These are phyloP conservation scores for Silurus lanzhouensis DNA, from an alignment of 2,797 vertebrate genomes.

Conservation along the genomic window DNA sequence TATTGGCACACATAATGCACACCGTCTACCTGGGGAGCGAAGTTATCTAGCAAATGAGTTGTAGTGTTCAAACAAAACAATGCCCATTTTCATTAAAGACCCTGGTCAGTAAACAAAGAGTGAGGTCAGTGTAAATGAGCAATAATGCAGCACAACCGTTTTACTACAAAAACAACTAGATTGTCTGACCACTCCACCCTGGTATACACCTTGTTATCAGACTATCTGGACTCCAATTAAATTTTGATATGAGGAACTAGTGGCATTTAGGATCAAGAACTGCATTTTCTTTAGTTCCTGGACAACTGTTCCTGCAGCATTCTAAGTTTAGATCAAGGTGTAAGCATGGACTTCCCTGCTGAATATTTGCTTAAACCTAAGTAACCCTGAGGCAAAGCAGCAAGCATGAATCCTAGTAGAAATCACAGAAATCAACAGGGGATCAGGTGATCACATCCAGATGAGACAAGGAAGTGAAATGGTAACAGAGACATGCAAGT, in stretches of 20 bases:
- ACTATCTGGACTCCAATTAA: not conserved
- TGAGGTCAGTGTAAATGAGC: constrained; percentile 4
- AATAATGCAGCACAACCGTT: not conserved
- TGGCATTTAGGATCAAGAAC: not conserved
- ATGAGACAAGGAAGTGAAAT: not conserved
- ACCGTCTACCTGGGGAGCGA: constrained; percentile 39
- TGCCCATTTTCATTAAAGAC: constrained; percentile 43
- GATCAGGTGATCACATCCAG: not conserved
- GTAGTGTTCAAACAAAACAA: constrained; percentile 52
- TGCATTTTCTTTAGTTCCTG: not conserved
- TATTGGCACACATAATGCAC: constrained; percentile 42
- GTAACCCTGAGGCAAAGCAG: not conserved
- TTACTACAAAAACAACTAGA: not conserved
- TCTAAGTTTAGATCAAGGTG: not conserved
- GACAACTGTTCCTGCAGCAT: not conserved
- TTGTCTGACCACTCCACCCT: not conserved
- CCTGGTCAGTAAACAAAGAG: constrained; percentile 40
- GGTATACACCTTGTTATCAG: not conserved
- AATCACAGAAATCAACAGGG: not conserved
- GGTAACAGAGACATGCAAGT: not conserved
- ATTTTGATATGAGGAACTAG: not conserved
- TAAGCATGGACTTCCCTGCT: not conserved
- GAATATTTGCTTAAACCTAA: not conserved
- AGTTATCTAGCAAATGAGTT: constrained; percentile 49
- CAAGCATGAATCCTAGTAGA: constrained; percentile 5